Percentiles rank a stretch among this genome's conserved stretches.
Conservation (phyloP, 2,113 vertebrate species). For the Machaerirhynchus nigripectus region DNA sequence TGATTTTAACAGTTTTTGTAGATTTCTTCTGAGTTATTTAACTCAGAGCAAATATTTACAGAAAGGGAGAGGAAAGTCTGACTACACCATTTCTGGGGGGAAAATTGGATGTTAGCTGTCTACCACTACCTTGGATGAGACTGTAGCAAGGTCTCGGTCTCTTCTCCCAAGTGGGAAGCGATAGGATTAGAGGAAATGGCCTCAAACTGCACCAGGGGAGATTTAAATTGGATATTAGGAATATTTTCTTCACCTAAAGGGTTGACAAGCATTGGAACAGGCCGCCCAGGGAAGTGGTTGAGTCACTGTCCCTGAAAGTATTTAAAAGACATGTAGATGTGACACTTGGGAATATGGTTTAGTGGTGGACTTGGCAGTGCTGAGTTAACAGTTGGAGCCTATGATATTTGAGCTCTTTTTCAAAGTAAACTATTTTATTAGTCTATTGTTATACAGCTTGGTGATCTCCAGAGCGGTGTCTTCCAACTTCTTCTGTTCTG, state of each 20-base stretch:
- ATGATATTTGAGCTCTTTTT: neutral
- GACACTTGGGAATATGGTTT: neutral
- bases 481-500: neutral
- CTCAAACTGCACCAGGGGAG: neutral
- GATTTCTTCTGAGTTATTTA: neutral
- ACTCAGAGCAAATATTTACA: neutral
- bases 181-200: neutral
- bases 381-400: neutral
- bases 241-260: neutral
- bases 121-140: fast-evolving
- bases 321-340: neutral
- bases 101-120: fast-evolving
- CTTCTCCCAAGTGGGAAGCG: neutral
- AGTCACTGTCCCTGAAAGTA: neutral
- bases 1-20: neutral
- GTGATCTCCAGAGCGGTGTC: neutral
- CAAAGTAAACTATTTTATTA: neutral
- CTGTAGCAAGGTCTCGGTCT: neutral
- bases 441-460: neutral
- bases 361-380: neutral
- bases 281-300: neutral
- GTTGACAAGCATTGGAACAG: neutral
- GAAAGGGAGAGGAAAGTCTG: neutral
- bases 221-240: neutral
- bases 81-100: fast-evolving